Base-by-base conservation (phyloP, 2,888 invertebrate species). In the Drosophila hawaiiensis region DNA sequence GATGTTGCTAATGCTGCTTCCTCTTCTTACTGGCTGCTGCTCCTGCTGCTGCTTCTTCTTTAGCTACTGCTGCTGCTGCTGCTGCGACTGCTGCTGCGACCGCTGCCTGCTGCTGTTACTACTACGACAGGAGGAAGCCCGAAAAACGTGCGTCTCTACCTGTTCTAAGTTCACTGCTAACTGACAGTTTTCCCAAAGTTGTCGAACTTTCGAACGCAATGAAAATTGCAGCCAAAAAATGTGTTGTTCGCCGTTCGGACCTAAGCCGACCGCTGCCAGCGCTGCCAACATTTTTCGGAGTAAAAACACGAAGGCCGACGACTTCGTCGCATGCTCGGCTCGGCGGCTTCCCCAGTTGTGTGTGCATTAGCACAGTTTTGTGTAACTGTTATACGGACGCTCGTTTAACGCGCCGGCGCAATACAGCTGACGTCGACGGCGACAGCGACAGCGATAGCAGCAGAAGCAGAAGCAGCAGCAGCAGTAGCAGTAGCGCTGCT, bases 141-240 rank as follows among this genome's bases (percentile, higher is more conserved):
- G 92, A 62, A 91, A 91, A 78, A 92, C 93, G 92, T 92, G 93
- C 93, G 93, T 93, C 93, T 94, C 93, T 94, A 94, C 93, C 93
- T 94, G 93, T 93, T 92, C 93, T 92, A 93, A 93, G 94, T 94
- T 94, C 94, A 92, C 92, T 92, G 92, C 93, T 92, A 94, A 94
- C 94, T 94, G 93, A 92, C 94, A 93, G 92, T 93, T 93, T 93
- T 93, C 92, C 92, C 92, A 93, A 93, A 93, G 92, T 93, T 93
- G 92, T 93, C 93, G 92, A 93, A 93, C 93, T 93, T 92, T 92
- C 85, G 76, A 86, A 89, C 90, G 92, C 92, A 91, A 90, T 88
- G 92, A 91, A 90, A 90, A 92, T 88, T 92, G 92, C 92, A 92
- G 91, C 91, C 89, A 85, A 91, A 91, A 90, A 80, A 59, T 68